Evolutionary conservation across 2,888 invertebrate genomes (phyloP), one percentile per base, ranked within the genome.

Genomic region (Balanococcus diminutus): DNA sequence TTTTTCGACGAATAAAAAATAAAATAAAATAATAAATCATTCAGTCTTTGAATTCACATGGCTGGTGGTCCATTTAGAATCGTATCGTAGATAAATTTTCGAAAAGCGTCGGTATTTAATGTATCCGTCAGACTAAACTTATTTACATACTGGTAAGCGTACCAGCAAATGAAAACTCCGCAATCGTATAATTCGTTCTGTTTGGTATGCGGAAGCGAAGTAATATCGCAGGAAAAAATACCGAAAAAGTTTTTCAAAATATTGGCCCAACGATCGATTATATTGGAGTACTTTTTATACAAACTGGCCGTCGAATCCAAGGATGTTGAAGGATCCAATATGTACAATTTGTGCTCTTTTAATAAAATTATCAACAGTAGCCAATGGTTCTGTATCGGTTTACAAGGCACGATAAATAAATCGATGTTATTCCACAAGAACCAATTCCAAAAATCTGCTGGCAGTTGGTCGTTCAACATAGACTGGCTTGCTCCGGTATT

Each of bases 81-180:
- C 14, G 81, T 39, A 81, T 81, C 81, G 42, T 81, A 16, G 19
- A 81, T 81, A 28, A 81, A 81, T 81, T 81, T 81, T 16, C 81
- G 81, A 16, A 81, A 81, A 25, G 42, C 81, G 19, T 81, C 46
- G 4, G 42, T 42, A 42, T 81, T 81, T 14, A 81, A 6, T 22
- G 42, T 22, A 28, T 81, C 81, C 1, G 81, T 81, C 19, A 81
- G 42, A 42, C 25, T 39, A n/a, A 19, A 22, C 32, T 81, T 81
- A 42, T 81, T 81, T 39, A 81, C 42, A 11, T 81, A 81, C 46
- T 81, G 81, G 42, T 25, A 81, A 9, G 81, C 81, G n/a, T 81
- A 81, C 81, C 81, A 81, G 25, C 81, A 81, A 22, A 81, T 25
- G 42, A 81, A 81, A 22, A 81, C 81, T 5, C 81, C 81, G 31